Base-by-base conservation (phyloP, 2,797 vertebrate species). In the Pseudopleuronectes americanus region DNA sequence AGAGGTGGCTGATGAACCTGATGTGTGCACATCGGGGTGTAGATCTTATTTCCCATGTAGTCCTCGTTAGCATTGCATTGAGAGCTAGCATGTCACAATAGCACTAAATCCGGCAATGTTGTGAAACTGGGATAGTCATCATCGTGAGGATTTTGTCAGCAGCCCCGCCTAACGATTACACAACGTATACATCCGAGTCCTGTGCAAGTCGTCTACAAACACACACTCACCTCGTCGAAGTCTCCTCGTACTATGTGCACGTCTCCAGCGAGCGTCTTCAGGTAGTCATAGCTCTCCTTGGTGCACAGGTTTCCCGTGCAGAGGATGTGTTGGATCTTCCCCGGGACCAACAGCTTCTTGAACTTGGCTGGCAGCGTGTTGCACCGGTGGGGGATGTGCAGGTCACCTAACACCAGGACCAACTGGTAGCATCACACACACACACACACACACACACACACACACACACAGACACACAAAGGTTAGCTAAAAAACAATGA, bases 261-360 rank as follows among this genome's bases (percentile, higher is more conserved):
- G 3, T 99, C 98, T 28, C 97, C 98, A 3, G 98, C 98, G 70
- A 99, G 94, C 1, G 97, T 99, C 94, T 99, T 99, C 92, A 99
- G 95, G 94, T 99, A 99, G 92, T 99, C 98, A 64, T 98, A 99
- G 86, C 96, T 99, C 92, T 99, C 98, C 93, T 99, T 99, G 72
- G 97, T 99, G 92, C 98, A 99, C 60, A 99, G 97, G 89, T 99
- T 99, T n/a, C 98, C 98, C 0, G 98, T 99, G 91, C 98, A 99
- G 72, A 99, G 96, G 53, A 99, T 99, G 90, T 99, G 98, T 74
- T 99, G 98, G 90, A 99, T 99, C 92, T 99, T 99, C 4, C 98
- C 98, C 0, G 98, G 98, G 7, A 99, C 98, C 90, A 99, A 90
- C 78, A 99, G 93, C 83, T 99, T 99, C 90, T 99, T 99, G 92